Evolutionary conservation across 2,113 vertebrate species (phyloP).

Genomic region (Azemiops feae): DNA sequence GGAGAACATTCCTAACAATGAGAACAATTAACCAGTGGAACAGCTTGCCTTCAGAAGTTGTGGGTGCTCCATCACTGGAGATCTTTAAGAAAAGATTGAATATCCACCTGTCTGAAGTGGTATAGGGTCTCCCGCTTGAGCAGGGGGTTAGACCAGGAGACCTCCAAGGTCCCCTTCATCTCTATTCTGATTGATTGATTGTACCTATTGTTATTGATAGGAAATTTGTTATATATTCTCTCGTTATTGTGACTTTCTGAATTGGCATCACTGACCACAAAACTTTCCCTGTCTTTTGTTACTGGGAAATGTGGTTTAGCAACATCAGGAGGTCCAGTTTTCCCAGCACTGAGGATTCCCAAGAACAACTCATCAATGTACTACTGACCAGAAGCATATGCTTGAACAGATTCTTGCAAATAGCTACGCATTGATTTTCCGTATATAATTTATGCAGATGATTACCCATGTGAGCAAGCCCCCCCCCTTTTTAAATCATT

Average conservation of each 20-base stretch:
- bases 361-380: neutral
- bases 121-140: neutral
- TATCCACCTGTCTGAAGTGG: neutral
- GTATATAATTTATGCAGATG: conserved; percentile 6
- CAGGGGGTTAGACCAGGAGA: neutral
- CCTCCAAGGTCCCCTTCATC: neutral
- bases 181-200: neutral
- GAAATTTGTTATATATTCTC: neutral
- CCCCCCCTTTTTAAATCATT: conserved; percentile 6
- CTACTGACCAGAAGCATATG: neutral
- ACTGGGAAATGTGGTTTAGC: neutral
- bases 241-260: neutral
- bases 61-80: neutral
- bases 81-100: neutral
- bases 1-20: neutral
- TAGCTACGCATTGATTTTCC: neutral
- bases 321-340: neutral
- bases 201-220: neutral
- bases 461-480: neutral
- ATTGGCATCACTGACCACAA: neutral
- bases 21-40: neutral
- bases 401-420: neutral
- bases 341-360: neutral
- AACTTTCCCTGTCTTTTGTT: neutral
- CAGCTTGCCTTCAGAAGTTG: neutral